Evolutionary conservation across 1,140 invertebrate species (phyloP).

Genomic region (Meteorus sp.): DNA sequence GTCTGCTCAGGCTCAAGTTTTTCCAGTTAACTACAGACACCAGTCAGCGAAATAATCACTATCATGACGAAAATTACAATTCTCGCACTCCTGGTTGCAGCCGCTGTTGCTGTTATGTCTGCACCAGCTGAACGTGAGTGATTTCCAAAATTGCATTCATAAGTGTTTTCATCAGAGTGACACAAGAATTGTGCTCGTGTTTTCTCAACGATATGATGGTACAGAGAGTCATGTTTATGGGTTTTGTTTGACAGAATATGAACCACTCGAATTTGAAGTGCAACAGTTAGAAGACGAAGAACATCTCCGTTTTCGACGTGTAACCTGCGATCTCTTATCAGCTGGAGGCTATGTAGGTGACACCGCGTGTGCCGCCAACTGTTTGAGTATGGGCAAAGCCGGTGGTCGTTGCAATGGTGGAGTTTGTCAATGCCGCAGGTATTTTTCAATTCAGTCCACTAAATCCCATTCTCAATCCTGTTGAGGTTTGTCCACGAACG

Average conservation of each 20-base stretch:
- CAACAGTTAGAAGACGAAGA: neutral
- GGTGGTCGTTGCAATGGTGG: constrained; percentile 38
- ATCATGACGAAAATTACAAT: neutral
- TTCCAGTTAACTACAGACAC: no score
- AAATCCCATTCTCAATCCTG: neutral
- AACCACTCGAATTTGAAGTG: neutral
- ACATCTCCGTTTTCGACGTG: constrained; percentile 28
- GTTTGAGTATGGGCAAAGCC: constrained; percentile 39
- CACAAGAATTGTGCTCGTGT: no score
- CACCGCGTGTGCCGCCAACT: constrained; percentile 42
- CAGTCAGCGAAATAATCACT: no score
- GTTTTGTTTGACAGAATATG: neutral
- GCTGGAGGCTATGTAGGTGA: constrained; percentile 30
- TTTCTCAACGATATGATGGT: no score
- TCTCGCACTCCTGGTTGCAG: neutral
- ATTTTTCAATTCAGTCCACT: constrained; percentile 18
- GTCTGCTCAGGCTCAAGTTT: no score
- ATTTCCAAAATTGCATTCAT: neutral
- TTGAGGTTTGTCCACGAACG: neutral
- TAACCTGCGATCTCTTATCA: constrained; percentile 43
- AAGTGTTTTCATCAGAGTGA: neutral
- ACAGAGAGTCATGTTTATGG: no score
- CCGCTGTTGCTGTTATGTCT: neutral
- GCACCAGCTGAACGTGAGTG: neutral
- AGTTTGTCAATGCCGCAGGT: constrained; percentile 41